phyloP scores from a whole-genome alignment of 2,888 invertebrate genomes.

The Meganola albula region DNA sequence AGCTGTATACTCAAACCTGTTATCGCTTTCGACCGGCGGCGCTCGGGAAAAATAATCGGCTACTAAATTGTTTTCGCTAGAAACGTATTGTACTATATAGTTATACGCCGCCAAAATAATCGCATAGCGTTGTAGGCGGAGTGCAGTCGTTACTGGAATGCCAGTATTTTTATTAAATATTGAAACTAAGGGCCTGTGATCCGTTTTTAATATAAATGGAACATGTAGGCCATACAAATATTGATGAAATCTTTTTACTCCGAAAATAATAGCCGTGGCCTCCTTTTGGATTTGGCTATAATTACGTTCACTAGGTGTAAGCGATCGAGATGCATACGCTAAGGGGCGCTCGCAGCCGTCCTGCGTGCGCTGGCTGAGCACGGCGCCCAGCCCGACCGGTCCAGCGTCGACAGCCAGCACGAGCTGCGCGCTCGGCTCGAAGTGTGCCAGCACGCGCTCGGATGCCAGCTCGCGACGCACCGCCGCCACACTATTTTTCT shows the following conservation, averaged over 20 bases:
- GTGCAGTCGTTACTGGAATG: neutral
- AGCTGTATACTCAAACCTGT: too few species aligned
- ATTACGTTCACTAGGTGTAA: neutral
- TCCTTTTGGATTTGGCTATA: constrained; percentile 3
- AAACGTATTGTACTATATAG: neutral
- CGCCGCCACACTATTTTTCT: constrained; percentile 1
- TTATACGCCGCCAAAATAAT: constrained; percentile 2
- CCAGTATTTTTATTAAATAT: constrained; percentile 1
- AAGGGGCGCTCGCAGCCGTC: neutral
- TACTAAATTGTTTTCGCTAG: neutral
- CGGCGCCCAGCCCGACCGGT: neutral
- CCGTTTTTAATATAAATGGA: constrained; percentile 3
- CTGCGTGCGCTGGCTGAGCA: neutral
- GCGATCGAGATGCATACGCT: neutral
- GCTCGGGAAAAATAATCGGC: constrained; percentile 4
- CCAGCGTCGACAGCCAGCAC: neutral
- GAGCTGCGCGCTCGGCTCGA: constrained; percentile 1
- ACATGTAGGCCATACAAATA: constrained; percentile 1
- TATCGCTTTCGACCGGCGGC: neutral
- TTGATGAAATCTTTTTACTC: neutral
- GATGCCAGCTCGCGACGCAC: constrained; percentile 8
- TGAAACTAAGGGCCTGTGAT: constrained; percentile 3
- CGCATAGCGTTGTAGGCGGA: constrained; percentile 1
- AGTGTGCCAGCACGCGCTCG: constrained; percentile 16
- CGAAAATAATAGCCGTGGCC: constrained; percentile 1